These are phyloP conservation scores for Xanthorhoe spadicearia DNA, from an alignment of 2,888 invertebrate species.

Conservation along the genomic window DNA sequence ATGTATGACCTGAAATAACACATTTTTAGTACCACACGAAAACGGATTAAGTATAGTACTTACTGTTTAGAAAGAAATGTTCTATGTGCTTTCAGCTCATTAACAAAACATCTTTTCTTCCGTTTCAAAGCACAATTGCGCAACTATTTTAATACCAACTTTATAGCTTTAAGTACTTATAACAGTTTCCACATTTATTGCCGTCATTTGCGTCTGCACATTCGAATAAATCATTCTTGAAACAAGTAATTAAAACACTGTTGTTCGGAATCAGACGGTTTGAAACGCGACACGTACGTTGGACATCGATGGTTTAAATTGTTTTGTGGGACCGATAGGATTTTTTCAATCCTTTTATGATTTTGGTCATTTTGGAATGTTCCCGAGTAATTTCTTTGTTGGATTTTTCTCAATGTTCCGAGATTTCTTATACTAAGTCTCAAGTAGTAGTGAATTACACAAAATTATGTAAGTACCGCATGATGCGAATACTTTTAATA, in stretches of 20 bases:
- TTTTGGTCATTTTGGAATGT: not conserved
- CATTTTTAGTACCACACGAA: no score
- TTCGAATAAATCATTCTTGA: constrained; percentile 80
- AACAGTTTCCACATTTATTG: constrained; percentile 46
- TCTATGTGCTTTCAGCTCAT: not conserved
- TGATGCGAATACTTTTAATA: no score
- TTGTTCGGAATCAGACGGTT: constrained; percentile 77
- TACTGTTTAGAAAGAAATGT: no score
- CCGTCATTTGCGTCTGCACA: constrained; percentile 53
- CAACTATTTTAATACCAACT: not conserved
- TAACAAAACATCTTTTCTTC: not conserved
- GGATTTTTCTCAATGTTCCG: not conserved
- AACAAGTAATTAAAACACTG: constrained; percentile 84
- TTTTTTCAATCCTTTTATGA: not conserved
- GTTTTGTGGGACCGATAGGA: constrained; percentile 9
- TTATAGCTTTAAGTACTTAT: constrained; percentile 38
- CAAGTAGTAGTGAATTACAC: no score
- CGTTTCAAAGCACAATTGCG: not conserved
- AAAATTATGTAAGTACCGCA: no score
- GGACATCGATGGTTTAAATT: constrained; percentile 28
- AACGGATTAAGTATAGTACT: no score
- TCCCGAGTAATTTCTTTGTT: not conserved
- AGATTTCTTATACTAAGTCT: no score
- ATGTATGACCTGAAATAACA: not conserved
- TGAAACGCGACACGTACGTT: constrained; percentile 57